Percentiles rank a stretch among this genome's conserved stretches.
Conservation (phyloP, 2,113 vertebrate genomes). For the Collichthys lucidus region DNA sequence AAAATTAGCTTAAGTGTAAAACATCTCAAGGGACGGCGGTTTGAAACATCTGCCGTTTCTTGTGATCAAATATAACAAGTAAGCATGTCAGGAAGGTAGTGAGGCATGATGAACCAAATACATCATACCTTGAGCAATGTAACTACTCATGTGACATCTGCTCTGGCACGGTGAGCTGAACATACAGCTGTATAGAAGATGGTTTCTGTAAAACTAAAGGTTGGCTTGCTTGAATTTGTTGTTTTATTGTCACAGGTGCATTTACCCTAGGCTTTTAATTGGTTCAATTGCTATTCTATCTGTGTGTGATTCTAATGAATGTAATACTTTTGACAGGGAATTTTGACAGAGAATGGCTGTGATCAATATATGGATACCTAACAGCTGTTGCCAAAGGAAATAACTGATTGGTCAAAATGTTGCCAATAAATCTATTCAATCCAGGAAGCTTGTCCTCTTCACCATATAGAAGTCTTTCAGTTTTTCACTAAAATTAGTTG, state of each 20-base stretch:
- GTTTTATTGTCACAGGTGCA: background rate
- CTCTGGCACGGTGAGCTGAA: conserved; percentile 50
- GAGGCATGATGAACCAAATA: conserved; percentile 70
- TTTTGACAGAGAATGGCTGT: background rate
- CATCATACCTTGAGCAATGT: conserved; percentile 72
- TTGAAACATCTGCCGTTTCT: conserved; percentile 68
- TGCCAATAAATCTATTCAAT: conserved; percentile 20
- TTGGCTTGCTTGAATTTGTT: background rate
- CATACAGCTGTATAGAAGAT: conserved; percentile 37
- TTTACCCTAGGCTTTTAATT: background rate
- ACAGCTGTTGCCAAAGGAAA: conserved; percentile 1
- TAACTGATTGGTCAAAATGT: background rate
- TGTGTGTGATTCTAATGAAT: background rate
- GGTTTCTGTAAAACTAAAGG: conserved; percentile 6
- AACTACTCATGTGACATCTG: conserved; percentile 71
- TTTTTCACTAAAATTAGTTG: background rate
- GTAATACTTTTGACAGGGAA: background rate
- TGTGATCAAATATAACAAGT: conserved; percentile 69
- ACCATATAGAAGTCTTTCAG: background rate
- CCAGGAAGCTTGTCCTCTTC: conserved; percentile 6
- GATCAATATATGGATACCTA: background rate
- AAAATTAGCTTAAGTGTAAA: conserved; percentile 60
- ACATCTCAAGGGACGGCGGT: conserved; percentile 63
- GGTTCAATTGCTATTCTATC: background rate
- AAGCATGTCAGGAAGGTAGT: conserved; percentile 63